These are phyloP conservation scores for Pteria penguin DNA, from an alignment of 2,888 invertebrate genomes.

Conservation along the genomic window DNA sequence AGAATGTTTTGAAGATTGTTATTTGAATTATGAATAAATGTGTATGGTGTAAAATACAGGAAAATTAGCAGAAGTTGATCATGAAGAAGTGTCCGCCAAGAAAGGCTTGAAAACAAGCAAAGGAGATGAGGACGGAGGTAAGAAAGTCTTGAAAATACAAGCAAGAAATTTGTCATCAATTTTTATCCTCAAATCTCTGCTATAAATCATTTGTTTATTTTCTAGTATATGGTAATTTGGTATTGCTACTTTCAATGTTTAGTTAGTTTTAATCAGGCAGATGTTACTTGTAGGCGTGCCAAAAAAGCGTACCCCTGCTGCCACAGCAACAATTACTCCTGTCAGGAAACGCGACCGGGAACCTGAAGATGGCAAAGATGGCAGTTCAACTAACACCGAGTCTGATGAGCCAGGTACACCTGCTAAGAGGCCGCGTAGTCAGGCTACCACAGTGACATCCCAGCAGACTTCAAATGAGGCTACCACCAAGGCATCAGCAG, in stretches of 20 bases:
- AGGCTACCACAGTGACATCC: neutral
- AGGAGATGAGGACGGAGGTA: neutral
- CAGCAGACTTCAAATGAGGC: too few relatives aligned
- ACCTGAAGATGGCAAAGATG: slow-evolving; percentile 20
- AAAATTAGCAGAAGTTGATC: slow-evolving; percentile 14
- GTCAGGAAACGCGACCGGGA: slow-evolving; percentile 29
- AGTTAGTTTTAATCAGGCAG: neutral
- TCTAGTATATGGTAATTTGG: too few relatives aligned
- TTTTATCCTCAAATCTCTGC: too few relatives aligned
- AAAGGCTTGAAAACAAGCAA: neutral
- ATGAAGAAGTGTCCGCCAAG: slow-evolving; percentile 28
- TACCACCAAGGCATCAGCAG: too few relatives aligned
- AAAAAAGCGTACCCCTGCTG: slow-evolving; percentile 21
- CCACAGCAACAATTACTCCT: slow-evolving; percentile 26
- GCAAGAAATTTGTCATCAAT: too few relatives aligned
- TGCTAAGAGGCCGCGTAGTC: slow-evolving; percentile 24
- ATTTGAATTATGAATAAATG: too few relatives aligned
- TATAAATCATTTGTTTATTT: too few relatives aligned
- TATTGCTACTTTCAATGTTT: too few relatives aligned
- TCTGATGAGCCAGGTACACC: slow-evolving; percentile 24
- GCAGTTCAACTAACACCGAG: neutral
- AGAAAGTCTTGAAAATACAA: neutral
- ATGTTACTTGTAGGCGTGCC: neutral
- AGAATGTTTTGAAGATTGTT: too few relatives aligned
- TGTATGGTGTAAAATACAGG: too few relatives aligned